A percentile compares a stretch with the other conserved stretches of the same genome.
These are phyloP conservation scores for Pogoniulus pusillus DNA, from an alignment of 2,797 vertebrate species.

Conservation along the genomic window DNA sequence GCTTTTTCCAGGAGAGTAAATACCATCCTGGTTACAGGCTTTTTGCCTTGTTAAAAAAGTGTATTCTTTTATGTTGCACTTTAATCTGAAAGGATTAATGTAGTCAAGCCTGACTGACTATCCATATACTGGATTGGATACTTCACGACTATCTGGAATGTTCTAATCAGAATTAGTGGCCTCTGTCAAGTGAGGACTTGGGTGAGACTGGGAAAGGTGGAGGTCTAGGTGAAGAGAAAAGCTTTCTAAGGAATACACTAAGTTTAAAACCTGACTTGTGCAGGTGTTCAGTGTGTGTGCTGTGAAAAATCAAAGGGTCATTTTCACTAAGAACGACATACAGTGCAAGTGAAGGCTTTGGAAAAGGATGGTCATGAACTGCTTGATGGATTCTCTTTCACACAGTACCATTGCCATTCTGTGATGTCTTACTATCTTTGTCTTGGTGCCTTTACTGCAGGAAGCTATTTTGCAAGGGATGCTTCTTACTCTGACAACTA, in stretches of 20 bases:
- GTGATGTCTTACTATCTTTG: background rate
- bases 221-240: background rate
- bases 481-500: constrained; percentile 90
- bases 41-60: background rate
- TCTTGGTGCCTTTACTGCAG: constrained; percentile 73
- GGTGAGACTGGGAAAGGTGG: background rate
- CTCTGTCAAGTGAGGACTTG: background rate
- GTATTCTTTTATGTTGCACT: background rate
- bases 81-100: background rate
- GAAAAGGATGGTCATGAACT: background rate
- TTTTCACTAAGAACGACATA: background rate
- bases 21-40: background rate
- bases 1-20: background rate
- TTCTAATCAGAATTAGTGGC: background rate
- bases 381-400: background rate
- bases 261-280: background rate
- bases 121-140: background rate
- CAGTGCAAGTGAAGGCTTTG: background rate
- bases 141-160: background rate
- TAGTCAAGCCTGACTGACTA: background rate
- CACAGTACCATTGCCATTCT: background rate
- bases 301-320: background rate
- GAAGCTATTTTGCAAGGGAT: constrained; percentile 94
- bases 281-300: background rate
- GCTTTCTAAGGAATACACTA: background rate